Evolutionary conservation across 2,888 invertebrate species (phyloP).

Genomic region (Punctoribates punctum): DNA sequence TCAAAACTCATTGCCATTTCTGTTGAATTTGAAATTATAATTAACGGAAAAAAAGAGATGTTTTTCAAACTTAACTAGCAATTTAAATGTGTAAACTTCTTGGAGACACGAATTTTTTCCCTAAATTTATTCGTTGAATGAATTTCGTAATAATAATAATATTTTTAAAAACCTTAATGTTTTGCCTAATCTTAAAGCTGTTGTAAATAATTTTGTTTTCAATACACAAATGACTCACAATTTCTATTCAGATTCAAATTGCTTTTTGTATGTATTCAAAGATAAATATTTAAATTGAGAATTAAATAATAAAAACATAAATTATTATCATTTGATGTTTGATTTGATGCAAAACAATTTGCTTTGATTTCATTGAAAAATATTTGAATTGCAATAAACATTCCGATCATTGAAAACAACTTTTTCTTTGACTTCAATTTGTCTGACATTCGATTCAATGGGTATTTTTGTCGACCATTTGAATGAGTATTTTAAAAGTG

Average conservation of each 20-base stretch:
- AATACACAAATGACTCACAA: background rate
- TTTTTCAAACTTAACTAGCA: background rate
- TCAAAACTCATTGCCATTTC: conserved; percentile 8
- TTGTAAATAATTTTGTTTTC: conserved; percentile 2
- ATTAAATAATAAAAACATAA: background rate
- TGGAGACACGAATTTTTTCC: too few species aligned
- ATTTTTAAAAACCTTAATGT: background rate
- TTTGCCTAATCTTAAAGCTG: background rate
- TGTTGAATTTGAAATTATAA: background rate
- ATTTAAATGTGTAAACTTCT: too few species aligned
- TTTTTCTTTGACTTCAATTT: background rate
- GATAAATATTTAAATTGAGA: background rate
- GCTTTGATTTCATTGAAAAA: background rate
- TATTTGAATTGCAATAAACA: background rate
- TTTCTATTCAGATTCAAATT: background rate
- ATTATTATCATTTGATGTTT: conserved; percentile 1
- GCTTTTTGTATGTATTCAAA: background rate
- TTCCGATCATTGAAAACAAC: background rate
- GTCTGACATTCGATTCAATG: background rate
- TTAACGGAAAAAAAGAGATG: background rate
- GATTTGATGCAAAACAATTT: background rate
- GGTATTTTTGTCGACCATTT: background rate
- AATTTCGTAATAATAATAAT: background rate
- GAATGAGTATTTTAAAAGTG: background rate
- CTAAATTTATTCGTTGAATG: background rate